phyloP scores from a whole-genome alignment of 2,888 invertebrate genomes.

The Apotomis betuletana region DNA sequence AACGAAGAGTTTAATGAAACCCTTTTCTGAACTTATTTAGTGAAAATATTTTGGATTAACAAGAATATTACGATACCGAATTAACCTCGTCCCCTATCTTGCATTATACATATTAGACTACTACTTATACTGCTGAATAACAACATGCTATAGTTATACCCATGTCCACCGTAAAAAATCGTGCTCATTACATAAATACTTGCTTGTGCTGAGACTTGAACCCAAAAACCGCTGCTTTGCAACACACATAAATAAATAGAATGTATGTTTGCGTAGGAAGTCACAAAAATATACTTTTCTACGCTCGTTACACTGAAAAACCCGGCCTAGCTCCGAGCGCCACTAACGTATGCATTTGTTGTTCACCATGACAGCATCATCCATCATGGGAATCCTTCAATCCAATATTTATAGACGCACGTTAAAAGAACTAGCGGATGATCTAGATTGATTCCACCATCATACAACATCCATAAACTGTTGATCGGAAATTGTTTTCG shows the following conservation, averaged over 20 bases:
- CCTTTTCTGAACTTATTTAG: neutral
- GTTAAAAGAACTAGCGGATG: constrained; percentile 37
- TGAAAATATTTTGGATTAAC: neutral
- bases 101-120: no score
- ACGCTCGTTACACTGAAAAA: constrained; percentile 9
- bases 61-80: neutral
- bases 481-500: constrained; percentile 33
- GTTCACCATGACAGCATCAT: constrained; percentile 24
- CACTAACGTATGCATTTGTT: constrained; percentile 29
- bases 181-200: no score
- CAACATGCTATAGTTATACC: no score
- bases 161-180: no score
- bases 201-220: no score
- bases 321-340: constrained; percentile 5
- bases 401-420: constrained; percentile 39
- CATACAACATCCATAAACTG: constrained; percentile 25
- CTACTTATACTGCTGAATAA: no score
- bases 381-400: constrained; percentile 37
- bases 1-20: constrained; percentile 12
- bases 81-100: no score
- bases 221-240: no score
- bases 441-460: constrained; percentile 37
- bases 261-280: neutral
- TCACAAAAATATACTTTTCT: neutral
- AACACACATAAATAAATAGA: no score